Evolutionary conservation across 2,888 invertebrate species (phyloP).

Genomic region (Dryobotodes eremita): DNA sequence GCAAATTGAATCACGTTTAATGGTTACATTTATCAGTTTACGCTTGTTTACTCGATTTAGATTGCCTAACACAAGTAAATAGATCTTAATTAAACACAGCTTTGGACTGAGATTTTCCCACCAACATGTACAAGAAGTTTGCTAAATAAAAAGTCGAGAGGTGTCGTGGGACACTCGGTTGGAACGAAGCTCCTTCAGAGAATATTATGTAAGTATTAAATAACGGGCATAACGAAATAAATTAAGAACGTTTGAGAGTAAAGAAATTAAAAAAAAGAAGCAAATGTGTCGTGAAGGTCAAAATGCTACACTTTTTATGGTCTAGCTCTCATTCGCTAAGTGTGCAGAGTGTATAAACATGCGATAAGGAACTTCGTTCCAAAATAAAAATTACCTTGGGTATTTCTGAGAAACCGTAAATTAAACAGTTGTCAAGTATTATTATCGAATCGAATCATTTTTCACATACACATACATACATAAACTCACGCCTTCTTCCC

Average conservation of each 20-base stretch:
- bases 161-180: background rate
- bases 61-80: background rate
- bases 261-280: background rate
- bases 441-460: too few species aligned
- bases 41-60: constrained; percentile 27
- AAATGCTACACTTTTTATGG: too few species aligned
- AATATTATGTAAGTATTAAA: background rate
- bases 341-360: too few species aligned
- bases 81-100: background rate
- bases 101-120: background rate
- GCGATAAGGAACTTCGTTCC: too few species aligned
- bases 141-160: background rate
- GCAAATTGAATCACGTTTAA: constrained; percentile 60
- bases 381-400: too few species aligned
- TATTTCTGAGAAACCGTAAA: too few species aligned
- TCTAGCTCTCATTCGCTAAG: too few species aligned
- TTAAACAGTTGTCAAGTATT: too few species aligned
- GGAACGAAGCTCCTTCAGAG: background rate
- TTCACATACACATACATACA: too few species aligned
- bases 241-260: background rate
- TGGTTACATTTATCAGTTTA: constrained; percentile 49
- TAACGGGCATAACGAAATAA: background rate
- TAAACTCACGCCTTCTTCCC: too few species aligned
- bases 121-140: background rate
- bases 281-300: too few species aligned